Conservation (phyloP, 1,140 invertebrate species). For the Apis cerana region DNA sequence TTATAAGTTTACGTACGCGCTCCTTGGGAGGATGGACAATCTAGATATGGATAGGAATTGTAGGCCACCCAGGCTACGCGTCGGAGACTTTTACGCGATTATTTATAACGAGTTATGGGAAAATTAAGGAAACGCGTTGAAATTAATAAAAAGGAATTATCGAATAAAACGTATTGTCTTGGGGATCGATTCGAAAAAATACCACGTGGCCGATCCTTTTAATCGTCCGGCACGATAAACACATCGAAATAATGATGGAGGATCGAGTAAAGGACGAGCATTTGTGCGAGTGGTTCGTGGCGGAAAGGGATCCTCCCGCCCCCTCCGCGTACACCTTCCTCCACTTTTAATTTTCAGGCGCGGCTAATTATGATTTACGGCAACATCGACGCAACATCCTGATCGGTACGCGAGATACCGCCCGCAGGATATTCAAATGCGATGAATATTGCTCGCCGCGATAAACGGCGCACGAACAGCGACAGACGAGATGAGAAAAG, state of each 20-base stretch:
- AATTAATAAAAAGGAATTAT: no score
- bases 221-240: conserved; percentile 67
- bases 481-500: conserved; percentile 55
- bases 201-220: conserved; percentile 64
- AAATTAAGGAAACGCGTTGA: no score
- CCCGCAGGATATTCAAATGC: conserved; percentile 77
- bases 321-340: conserved; percentile 31
- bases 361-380: conserved; percentile 80
- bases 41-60: not conserved
- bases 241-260: conserved; percentile 71
- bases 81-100: no score
- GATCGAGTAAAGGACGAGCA: conserved; percentile 48
- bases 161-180: no score
- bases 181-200: no score
- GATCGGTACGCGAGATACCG: conserved; percentile 77
- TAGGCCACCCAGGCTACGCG: not conserved
- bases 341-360: conserved; percentile 74
- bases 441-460: conserved; percentile 76
- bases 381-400: conserved; percentile 77
- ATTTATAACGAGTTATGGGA: no score
- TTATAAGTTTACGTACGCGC: no score
- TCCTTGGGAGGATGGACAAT: not conserved
- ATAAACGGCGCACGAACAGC: conserved; percentile 71
- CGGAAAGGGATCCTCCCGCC: conserved; percentile 48
- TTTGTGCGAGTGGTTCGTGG: conserved; percentile 24